phyloP scores from a whole-genome alignment of 2,888 invertebrate species.

The Cataglyphis albicans region DNA sequence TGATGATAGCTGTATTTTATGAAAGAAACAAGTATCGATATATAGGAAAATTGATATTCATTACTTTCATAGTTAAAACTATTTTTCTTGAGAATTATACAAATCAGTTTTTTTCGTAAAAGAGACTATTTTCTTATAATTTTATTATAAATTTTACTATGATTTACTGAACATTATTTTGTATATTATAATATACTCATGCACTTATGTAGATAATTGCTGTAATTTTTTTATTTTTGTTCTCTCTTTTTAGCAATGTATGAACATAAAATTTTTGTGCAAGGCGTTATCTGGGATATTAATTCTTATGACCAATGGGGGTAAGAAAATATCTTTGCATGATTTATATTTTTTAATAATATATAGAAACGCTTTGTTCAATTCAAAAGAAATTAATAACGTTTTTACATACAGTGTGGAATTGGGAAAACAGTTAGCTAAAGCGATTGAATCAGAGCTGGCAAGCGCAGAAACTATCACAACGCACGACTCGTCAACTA shows the following conservation, averaged over 20 bases:
- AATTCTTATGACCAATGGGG: constrained; percentile 99
- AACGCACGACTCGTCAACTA: constrained; percentile 97
- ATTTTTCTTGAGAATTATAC: not conserved
- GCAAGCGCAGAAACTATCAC: constrained; percentile 89
- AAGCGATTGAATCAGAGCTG: constrained; percentile 98
- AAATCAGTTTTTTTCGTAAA: not conserved
- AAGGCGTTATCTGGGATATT: constrained; percentile 99
- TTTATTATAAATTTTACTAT: not conserved
- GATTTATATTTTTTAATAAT: constrained; percentile 63
- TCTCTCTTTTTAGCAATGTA: constrained; percentile 92
- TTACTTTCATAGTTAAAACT: not conserved
- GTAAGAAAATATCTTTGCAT: constrained; percentile 86
- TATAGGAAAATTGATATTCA: not conserved
- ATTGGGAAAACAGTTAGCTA: constrained; percentile 98
- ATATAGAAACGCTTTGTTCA: not conserved
- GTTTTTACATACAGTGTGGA: constrained; percentile 90
- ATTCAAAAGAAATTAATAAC: constrained; percentile 7
- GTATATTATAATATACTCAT: constrained; percentile 17
- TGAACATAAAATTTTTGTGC: constrained; percentile 99
- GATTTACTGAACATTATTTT: constrained; percentile 9
- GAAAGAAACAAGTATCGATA: not conserved
- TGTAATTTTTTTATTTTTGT: constrained; percentile 21
- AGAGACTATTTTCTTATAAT: not conserved
- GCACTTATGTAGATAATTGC: not conserved
- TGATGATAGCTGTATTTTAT: not conserved